Evolutionary conservation across 2,113 vertebrate species (phyloP).

Genomic region (Centropristis striata): DNA sequence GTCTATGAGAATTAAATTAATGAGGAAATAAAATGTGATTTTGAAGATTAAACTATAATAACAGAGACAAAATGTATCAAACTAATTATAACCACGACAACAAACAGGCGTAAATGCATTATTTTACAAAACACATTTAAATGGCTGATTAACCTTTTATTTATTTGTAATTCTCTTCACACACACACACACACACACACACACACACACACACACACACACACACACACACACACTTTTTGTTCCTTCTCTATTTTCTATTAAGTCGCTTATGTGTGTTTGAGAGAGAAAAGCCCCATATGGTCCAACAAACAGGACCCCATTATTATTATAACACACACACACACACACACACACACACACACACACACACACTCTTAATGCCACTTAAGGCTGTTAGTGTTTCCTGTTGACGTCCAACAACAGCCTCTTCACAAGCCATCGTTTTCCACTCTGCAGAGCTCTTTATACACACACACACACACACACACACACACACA

Average conservation of each 20-base stretch:
- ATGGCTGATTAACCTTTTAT: no score
- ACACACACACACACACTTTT: not conserved
- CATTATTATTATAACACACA: conserved; percentile 4
- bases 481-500: not conserved
- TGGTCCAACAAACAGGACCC: conserved; percentile 18
- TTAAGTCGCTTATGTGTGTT: conserved; percentile 2
- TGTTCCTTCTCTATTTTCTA: not conserved
- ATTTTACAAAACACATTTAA: no score
- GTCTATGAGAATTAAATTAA: no score
- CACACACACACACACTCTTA: conserved; percentile 37
- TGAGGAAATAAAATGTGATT: no score
- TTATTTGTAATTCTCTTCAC: no score
- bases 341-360: conserved; percentile 23
- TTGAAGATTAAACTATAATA: no score
- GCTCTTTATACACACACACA: conserved; percentile 22
- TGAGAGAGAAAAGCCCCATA: conserved; percentile 26
- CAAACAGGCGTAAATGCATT: no score
- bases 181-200: no score
- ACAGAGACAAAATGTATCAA: no score
- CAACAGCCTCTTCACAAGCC: conserved; percentile 42
- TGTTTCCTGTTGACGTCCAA: conserved; percentile 58
- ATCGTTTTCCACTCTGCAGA: conserved; percentile 56
- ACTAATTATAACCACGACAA: no score
- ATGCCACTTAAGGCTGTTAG: conserved; percentile 51
- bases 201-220: not conserved